Evolutionary conservation across 2,113 vertebrate species (phyloP), one percentile per base, ranked within the genome.

Genomic region (Psittacus erithacus): DNA sequence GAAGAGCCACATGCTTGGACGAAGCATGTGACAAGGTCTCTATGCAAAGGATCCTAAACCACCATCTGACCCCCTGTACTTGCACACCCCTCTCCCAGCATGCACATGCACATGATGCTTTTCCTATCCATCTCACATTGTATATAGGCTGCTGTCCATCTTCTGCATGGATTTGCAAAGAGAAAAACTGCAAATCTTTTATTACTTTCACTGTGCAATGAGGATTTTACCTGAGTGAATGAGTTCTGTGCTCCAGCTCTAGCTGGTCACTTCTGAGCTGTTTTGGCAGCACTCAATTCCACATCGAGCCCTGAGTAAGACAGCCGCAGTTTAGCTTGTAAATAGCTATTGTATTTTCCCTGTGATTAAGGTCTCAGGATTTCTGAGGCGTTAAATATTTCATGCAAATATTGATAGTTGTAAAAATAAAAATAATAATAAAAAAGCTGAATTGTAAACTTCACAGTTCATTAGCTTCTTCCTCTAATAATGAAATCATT

Each of bases 271-370:
- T 92, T 75, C 60, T 25, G 31, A 70, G 35, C 7, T 1, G 1
- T 68, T 79, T 68, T 14, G 49, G 27, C 62, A 78, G 23, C 35
- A 9, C 23, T 46, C 24, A 14, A 4, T 27, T 73, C 41, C 28
- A 46, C 2, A 0, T 33, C 0, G 5, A 88, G 27, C 14, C 4
- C 0, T 19, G 49, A 90, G 39, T 13, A 11, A 20, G 65, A 18
- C 14, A 47, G 13, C 7, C 71, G 50, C 23, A 52, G 33, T 35
- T 17, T 38, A 44, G 5, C 10, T 73, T 79, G 12, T 14, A 82
- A 65, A 39, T 2, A 77, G 17, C 18, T 17, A 13, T 33, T 29
- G 5, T 13, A 24, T 67, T 84, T 76, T 83, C 29, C 35, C 29
- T 15, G 27, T 25, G 47, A 52, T 87, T 69, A 68, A 82, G 64